Conservation (phyloP, 2,888 invertebrate species). For the Dryadula phaetusa region DNA sequence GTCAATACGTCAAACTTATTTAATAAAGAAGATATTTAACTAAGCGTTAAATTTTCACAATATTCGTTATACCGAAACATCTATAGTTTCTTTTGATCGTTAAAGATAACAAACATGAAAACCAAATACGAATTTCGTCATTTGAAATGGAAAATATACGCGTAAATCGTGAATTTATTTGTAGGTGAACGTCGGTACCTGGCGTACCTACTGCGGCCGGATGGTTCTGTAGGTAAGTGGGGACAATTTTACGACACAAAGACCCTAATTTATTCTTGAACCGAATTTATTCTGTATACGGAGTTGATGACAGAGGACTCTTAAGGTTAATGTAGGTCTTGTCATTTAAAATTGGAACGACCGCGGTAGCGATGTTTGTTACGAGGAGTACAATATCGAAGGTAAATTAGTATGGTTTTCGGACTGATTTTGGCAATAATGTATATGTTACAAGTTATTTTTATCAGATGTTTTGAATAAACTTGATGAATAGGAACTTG, state of each 20-base stretch:
- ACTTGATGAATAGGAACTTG: background rate
- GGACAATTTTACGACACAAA: constrained; percentile 73
- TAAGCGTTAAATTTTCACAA: background rate
- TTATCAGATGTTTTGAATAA: background rate
- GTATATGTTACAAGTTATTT: background rate
- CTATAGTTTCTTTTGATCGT: constrained; percentile 1
- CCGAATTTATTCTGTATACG: constrained; percentile 75
- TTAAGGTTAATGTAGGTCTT: constrained; percentile 79
- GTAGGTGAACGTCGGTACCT: constrained; percentile 57
- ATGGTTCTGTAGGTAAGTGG: constrained; percentile 49
- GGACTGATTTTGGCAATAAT: background rate
- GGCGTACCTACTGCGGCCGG: constrained; percentile 42
- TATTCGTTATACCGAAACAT: background rate
- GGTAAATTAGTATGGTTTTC: constrained; percentile 3
- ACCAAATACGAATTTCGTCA: constrained; percentile 23
- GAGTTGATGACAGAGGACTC: constrained; percentile 75
- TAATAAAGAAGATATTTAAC: background rate
- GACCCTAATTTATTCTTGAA: constrained; percentile 82
- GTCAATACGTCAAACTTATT: no score
- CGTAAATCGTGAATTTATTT: constrained; percentile 64
- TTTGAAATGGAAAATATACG: constrained; percentile 54
- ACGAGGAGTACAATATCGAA: constrained; percentile 68
- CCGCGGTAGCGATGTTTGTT: constrained; percentile 73
- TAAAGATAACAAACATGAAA: constrained; percentile 21
- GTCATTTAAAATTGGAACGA: constrained; percentile 78